These are phyloP conservation scores for Leptinotarsa tumamoca DNA, from an alignment of 2,888 invertebrate genomes.

Conservation along the genomic window DNA sequence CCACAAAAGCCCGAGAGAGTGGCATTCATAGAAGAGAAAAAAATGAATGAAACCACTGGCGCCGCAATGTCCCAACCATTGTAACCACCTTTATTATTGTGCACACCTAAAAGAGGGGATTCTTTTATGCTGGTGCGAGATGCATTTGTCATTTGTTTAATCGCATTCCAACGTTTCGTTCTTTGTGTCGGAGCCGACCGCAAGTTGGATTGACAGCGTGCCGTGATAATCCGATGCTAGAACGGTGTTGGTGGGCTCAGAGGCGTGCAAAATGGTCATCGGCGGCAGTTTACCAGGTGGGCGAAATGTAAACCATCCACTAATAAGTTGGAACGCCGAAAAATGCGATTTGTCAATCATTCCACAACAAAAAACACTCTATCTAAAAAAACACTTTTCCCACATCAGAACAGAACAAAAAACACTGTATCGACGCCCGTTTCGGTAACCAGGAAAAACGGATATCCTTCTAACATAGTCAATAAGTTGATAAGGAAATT, in stretches of 20 bases:
- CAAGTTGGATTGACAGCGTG: constrained; percentile 52
- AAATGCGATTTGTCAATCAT: not conserved
- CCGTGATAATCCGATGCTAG: constrained; percentile 44
- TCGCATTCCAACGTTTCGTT: constrained; percentile 52
- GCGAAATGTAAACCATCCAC: not conserved
- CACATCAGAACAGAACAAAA: too few species aligned
- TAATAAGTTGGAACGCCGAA: not conserved
- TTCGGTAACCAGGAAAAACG: too few species aligned
- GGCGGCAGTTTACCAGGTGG: not conserved
- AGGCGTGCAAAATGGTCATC: constrained; percentile 28
- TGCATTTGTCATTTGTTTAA: constrained; percentile 54
- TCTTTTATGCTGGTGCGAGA: constrained; percentile 48
- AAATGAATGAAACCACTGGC: constrained; percentile 55
- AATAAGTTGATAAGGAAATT: too few species aligned
- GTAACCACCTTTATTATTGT: constrained; percentile 42
- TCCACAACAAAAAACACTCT: too few species aligned
- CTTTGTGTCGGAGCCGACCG: constrained; percentile 47
- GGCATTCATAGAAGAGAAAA: constrained; percentile 32
- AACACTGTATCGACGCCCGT: too few species aligned
- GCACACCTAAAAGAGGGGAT: constrained; percentile 46
- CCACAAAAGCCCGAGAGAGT: constrained; percentile 25
- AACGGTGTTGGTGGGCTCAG: constrained; percentile 43
- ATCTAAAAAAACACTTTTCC: too few species aligned
- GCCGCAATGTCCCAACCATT: constrained; percentile 50
- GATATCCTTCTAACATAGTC: too few species aligned